A percentile compares a stretch with the other conserved stretches of the same genome.
phyloP scores from a whole-genome alignment of 2,113 vertebrate species.

The Prunella himalayana region DNA sequence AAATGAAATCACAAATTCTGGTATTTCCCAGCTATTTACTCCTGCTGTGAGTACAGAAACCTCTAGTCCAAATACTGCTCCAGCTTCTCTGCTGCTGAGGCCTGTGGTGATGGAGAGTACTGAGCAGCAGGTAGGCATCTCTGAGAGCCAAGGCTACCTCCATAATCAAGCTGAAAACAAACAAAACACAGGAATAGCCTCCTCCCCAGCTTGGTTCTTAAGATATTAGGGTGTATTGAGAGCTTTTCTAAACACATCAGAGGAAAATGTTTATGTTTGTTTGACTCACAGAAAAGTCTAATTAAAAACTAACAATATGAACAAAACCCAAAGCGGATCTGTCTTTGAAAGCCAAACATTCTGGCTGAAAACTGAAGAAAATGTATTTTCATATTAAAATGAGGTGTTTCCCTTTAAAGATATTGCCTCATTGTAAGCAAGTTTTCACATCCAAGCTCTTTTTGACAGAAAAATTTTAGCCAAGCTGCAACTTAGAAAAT shows the following conservation, averaged over 20 bases:
- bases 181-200: not conserved
- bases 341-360: not conserved
- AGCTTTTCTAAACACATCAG: not conserved
- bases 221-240: not conserved
- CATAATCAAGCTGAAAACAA: not conserved
- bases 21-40: not conserved
- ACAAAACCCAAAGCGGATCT: fast-evolving
- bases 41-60: not conserved
- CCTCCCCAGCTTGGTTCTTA: not conserved
- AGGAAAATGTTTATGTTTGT: not conserved
- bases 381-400: not conserved
- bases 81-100: not conserved
- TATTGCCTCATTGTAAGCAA: not conserved
- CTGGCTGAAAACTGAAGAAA: not conserved
- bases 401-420: not conserved
- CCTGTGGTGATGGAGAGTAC: not conserved
- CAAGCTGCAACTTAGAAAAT: not conserved
- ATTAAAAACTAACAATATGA: not conserved
- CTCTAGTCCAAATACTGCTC: not conserved
- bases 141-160: not conserved
- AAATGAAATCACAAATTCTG: not conserved
- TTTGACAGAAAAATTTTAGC: not conserved
- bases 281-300: not conserved
- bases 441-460: not conserved
- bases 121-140: not conserved